Conservation (phyloP, 2,113 vertebrate genomes). For the Osmerus eperlanus region DNA sequence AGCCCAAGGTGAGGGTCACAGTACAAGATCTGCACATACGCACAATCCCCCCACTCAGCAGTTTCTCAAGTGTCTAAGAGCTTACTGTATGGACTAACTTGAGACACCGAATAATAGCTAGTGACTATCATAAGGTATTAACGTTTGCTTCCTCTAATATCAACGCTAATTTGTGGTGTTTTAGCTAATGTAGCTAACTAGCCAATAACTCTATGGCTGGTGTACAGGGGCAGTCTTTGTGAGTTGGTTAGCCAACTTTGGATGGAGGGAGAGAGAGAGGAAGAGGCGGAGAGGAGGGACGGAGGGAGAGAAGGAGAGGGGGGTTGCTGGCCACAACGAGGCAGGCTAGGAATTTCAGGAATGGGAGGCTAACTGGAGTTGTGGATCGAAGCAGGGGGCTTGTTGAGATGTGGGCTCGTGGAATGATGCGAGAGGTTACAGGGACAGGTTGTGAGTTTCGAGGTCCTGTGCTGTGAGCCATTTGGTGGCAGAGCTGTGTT, state of each 20-base stretch:
- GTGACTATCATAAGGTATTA: too few relatives aligned
- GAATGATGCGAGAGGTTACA: not conserved
- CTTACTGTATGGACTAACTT: too few relatives aligned
- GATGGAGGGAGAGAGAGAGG: constrained; percentile 28
- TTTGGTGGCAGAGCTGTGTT: not conserved
- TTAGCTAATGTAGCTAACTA: not conserved
- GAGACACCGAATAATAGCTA: too few relatives aligned
- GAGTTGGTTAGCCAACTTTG: constrained; percentile 43
- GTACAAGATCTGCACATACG: not conserved
- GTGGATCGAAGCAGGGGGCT: constrained; percentile 33
- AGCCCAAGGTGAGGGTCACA: not conserved
- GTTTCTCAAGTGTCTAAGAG: too few relatives aligned
- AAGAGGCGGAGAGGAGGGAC: not conserved
- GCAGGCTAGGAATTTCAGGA: constrained; percentile 73
- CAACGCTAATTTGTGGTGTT: not conserved
- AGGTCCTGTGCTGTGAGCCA: not conserved
- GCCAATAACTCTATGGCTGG: not conserved
- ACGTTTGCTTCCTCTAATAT: too few relatives aligned
- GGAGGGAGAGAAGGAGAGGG: constrained; percentile 19
- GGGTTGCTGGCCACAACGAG: constrained; percentile 62
- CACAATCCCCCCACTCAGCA: too few relatives aligned
- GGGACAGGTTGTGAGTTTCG: not conserved
- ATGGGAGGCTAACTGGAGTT: constrained; percentile 62
- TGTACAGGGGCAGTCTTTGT: constrained; percentile 69
- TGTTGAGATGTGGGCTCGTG: constrained; percentile 30